Conservation (phyloP, 1,140 invertebrate genomes). For the Microplitis demolitor region DNA sequence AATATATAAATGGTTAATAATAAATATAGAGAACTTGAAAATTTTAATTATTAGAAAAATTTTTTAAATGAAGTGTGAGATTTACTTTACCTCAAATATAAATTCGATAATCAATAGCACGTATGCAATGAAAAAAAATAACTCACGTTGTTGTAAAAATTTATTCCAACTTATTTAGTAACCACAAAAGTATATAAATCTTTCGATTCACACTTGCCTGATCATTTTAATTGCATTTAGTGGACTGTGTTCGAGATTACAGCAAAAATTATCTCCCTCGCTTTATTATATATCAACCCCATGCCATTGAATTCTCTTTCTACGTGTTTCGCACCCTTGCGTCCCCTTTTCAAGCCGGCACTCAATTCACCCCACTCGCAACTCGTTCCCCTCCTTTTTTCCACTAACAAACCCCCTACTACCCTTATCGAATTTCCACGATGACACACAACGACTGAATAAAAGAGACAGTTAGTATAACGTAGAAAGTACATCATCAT, state of each 20-base stretch:
- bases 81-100: no score
- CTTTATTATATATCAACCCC: not conserved
- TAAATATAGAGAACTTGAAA: no score
- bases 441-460: not conserved
- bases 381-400: not conserved
- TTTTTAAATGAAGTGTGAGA: no score
- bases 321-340: not conserved
- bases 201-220: not conserved
- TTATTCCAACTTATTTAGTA: no score
- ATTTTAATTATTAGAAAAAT: no score
- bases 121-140: no score
- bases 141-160: no score
- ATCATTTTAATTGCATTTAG: constrained; percentile 7
- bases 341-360: no score
- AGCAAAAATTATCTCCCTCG: constrained; percentile 6
- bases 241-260: constrained; percentile 1
- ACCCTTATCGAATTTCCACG: not conserved
- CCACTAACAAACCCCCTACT: not conserved
- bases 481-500: not conserved
- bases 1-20: no score
- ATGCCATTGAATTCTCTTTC: not conserved
- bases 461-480: not conserved
- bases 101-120: no score
- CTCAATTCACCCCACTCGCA: not conserved
- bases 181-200: not conserved